These are phyloP conservation scores for Aporophyla lueneburgensis DNA, from an alignment of 2,888 invertebrate species.

Conservation along the genomic window DNA sequence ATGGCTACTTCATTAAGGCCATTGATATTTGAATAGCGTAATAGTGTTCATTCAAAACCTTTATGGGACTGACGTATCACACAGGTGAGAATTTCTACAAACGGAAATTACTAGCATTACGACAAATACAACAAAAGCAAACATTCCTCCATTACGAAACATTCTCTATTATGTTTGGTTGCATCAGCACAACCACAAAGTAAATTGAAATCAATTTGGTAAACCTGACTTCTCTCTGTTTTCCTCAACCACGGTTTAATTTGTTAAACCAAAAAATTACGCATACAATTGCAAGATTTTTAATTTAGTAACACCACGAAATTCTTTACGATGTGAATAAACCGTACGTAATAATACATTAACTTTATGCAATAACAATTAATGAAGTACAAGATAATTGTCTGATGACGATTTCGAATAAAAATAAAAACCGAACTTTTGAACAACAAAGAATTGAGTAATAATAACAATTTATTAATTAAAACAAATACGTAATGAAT, in stretches of 20 bases:
- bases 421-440: not conserved
- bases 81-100: slow-evolving; percentile 53
- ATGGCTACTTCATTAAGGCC: slow-evolving; percentile 22
- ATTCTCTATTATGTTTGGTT: slow-evolving; percentile 34
- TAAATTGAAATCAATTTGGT: slow-evolving; percentile 60
- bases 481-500: too few relatives aligned
- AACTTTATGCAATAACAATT: slow-evolving; percentile 44
- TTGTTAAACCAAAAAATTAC: slow-evolving; percentile 37
- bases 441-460: not conserved
- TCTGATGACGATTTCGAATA: slow-evolving; percentile 12
- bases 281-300: slow-evolving; percentile 25
- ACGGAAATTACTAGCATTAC: slow-evolving; percentile 38
- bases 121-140: slow-evolving; percentile 43
- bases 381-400: slow-evolving; percentile 12
- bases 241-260: slow-evolving; percentile 32
- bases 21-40: not conserved
- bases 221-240: slow-evolving; percentile 35
- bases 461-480: too few relatives aligned
- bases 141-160: slow-evolving; percentile 58
- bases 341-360: slow-evolving; percentile 21
- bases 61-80: slow-evolving; percentile 13
- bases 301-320: slow-evolving; percentile 23
- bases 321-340: slow-evolving; percentile 39
- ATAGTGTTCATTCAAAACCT: slow-evolving; percentile 7
- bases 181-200: slow-evolving; percentile 51